phyloP scores from a whole-genome alignment of 2,888 invertebrate genomes.

The Acanthosepion esculentum region DNA sequence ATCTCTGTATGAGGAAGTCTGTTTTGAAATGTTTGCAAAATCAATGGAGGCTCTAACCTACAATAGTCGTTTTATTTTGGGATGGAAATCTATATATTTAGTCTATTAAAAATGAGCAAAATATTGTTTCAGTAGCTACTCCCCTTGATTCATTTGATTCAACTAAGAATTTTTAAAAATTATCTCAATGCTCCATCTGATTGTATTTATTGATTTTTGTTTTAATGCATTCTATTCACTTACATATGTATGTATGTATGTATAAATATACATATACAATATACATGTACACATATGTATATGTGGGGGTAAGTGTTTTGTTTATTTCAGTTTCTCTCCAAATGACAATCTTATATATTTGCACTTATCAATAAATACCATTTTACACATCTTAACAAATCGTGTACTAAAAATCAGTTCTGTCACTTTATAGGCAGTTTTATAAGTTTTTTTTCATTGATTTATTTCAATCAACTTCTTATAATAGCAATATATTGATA shows the following conservation, averaged over 20 bases:
- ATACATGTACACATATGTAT: background rate
- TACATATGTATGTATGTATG: background rate
- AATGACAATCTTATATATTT: conserved; percentile 23
- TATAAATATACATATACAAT: background rate
- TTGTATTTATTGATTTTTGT: background rate
- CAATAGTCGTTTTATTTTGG: background rate
- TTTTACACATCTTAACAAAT: conserved; percentile 2
- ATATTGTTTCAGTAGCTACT: background rate
- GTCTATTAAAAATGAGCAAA: background rate
- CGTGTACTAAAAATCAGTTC: background rate
- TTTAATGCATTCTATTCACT: background rate
- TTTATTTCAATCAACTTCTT: background rate
- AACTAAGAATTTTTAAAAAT: background rate
- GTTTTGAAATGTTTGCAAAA: background rate
- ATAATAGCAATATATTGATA: conserved; percentile 17
- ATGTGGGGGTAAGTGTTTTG: background rate
- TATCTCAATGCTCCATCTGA: background rate
- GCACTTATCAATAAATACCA: background rate
- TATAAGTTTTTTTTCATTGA: too few relatives aligned
- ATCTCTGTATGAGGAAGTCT: conserved; percentile 10
- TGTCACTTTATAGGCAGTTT: background rate
- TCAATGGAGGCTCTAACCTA: background rate
- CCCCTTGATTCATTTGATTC: background rate
- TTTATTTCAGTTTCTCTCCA: conserved; percentile 6
- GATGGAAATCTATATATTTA: background rate